These are phyloP conservation scores for Halyomorpha halys DNA, from an alignment of 1,140 invertebrate genomes.

Conservation along the genomic window DNA sequence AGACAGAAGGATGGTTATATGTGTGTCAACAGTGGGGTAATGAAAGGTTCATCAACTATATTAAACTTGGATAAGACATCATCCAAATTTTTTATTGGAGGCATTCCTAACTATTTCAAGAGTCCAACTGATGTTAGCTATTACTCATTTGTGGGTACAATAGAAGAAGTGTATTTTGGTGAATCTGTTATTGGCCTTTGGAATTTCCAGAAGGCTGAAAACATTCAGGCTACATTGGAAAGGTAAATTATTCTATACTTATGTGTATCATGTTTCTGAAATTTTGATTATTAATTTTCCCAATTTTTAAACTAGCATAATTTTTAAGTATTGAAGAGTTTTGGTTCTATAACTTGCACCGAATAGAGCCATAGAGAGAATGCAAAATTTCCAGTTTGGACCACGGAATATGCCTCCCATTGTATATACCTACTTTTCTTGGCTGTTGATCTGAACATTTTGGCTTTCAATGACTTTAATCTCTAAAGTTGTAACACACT, in stretches of 20 bases:
- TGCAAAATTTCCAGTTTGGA: too few relatives aligned
- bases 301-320: too few relatives aligned
- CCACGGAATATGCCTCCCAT: too few relatives aligned
- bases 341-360: too few relatives aligned
- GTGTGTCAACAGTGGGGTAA: conserved; percentile 46
- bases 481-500: too few relatives aligned
- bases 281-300: too few relatives aligned
- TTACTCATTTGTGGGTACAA: conserved; percentile 72
- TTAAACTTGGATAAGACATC: conserved; percentile 77
- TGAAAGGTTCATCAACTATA: conserved; percentile 60
- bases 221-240: conserved; percentile 32
- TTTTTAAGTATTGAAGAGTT: too few relatives aligned
- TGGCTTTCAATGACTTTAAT: too few relatives aligned
- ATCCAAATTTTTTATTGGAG: conserved; percentile 84
- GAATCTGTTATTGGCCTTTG: conserved; percentile 83
- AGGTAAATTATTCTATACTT: neutral
- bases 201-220: conserved; percentile 78
- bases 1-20: conserved; percentile 36
- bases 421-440: too few relatives aligned
- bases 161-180: conserved; percentile 84
- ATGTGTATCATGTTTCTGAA: neutral
- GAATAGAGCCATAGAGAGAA: too few relatives aligned
- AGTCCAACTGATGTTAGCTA: conserved; percentile 56
- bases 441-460: too few relatives aligned
- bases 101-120: conserved; percentile 59